phyloP scores from a whole-genome alignment of 2,113 vertebrate species.

The Marmota monax region DNA sequence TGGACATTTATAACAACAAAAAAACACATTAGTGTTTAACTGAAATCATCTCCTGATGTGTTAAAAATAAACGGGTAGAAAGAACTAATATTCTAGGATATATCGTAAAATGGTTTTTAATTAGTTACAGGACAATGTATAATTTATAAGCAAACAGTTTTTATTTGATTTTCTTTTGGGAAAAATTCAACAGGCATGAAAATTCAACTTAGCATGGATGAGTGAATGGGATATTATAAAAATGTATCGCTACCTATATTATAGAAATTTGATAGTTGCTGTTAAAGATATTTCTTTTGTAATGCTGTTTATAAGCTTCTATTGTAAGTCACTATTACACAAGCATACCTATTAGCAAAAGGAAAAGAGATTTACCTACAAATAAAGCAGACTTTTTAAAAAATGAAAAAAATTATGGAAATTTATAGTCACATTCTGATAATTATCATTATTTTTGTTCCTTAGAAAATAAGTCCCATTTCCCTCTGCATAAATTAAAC shows the following conservation, averaged over 20 bases:
- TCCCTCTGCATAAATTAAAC: not conserved
- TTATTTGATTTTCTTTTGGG: constrained; percentile 67
- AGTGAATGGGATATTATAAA: constrained; percentile 61
- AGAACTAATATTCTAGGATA: constrained; percentile 46
- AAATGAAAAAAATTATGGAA: not conserved
- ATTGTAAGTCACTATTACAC: constrained; percentile 45
- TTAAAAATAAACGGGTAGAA: constrained; percentile 30
- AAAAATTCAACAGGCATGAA: constrained; percentile 70
- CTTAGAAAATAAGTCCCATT: not conserved
- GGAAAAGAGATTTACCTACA: constrained; percentile 46
- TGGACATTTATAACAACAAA: constrained; percentile 51
- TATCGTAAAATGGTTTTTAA: constrained; percentile 57
- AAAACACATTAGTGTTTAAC: constrained; percentile 49
- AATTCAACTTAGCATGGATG: constrained; percentile 51
- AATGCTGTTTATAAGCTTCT: constrained; percentile 62
- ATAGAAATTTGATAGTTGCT: constrained; percentile 59
- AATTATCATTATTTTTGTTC: not conserved
- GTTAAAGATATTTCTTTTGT: constrained; percentile 66
- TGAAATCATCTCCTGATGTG: constrained; percentile 50
- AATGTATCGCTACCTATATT: constrained; percentile 51
- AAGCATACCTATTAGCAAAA: constrained; percentile 15
- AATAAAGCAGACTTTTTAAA: constrained; percentile 30
- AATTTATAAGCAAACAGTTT: constrained; percentile 64
- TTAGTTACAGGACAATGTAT: constrained; percentile 56
- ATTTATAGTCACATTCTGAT: not conserved